Percentiles rank a stretch among this genome's conserved stretches.
Evolutionary conservation across 2,888 invertebrate species (phyloP).

Genomic region (Clistopyga incitator): DNA sequence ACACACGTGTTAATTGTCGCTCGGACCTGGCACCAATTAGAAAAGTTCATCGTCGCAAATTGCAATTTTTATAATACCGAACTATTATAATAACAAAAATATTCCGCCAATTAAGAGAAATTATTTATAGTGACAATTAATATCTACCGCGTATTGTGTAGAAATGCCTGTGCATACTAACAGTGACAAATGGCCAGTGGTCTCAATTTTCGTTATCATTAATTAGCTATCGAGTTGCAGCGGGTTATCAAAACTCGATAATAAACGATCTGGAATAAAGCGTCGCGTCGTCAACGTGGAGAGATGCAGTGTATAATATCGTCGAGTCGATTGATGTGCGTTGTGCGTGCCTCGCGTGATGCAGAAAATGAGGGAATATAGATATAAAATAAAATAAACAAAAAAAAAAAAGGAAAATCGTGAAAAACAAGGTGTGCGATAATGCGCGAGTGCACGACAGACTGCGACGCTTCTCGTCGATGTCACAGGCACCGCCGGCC

Average conservation of each 20-base stretch:
- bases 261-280: background rate
- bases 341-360: conserved; percentile 28
- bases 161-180: background rate
- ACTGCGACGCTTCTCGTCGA: conserved; percentile 51
- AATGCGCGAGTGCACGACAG: conserved; percentile 57
- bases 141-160: background rate
- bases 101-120: too few relatives aligned
- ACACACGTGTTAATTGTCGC: background rate
- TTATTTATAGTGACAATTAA: too few relatives aligned
- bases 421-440: conserved; percentile 39
- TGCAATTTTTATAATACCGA: too few relatives aligned
- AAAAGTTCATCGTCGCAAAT: too few relatives aligned
- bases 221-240: conserved; percentile 11
- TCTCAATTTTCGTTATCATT: conserved; percentile 15
- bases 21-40: background rate
- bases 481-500: conserved; percentile 12
- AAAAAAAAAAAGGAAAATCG: conserved; percentile 33
- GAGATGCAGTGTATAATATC: conserved; percentile 8
- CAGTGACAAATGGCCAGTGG: background rate
- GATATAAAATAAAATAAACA: conserved; percentile 30
- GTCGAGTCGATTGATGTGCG: conserved; percentile 1
- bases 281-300: background rate
- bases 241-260: conserved; percentile 34
- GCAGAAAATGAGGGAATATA: conserved; percentile 14
- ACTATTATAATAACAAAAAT: too few relatives aligned